Evolutionary conservation across 2,113 vertebrate species (phyloP).

Genomic region (Caretta caretta): DNA sequence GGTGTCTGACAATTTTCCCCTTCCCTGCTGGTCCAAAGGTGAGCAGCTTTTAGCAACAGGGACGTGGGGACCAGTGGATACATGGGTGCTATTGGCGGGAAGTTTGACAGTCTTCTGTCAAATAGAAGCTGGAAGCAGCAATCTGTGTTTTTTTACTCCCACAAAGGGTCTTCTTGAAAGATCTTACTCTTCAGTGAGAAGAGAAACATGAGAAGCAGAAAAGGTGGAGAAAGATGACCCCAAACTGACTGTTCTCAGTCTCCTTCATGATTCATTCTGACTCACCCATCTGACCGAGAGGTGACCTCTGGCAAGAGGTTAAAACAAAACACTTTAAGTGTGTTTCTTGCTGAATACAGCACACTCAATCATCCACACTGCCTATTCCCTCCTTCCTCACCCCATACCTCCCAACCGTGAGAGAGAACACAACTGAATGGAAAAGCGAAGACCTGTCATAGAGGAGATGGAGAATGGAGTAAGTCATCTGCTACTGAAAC

Average conservation of each 20-base stretch:
- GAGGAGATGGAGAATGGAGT: not conserved
- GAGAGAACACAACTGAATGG: not conserved
- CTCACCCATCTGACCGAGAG: conserved; percentile 26
- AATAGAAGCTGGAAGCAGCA: not conserved
- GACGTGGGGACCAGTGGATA: not conserved
- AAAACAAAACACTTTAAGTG: not conserved
- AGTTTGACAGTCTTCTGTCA: conserved; percentile 29
- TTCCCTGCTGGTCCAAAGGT: conserved; percentile 10
- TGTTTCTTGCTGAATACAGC: conserved; percentile 17
- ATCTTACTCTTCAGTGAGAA: conserved; percentile 19
- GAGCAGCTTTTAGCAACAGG: conserved; percentile 6
- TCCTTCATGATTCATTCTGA: conserved; percentile 38
- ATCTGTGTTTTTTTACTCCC: conserved; percentile 35
- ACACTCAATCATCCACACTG: not conserved
- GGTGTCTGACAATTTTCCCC: not conserved
- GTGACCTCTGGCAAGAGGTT: not conserved
- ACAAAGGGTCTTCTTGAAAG: conserved; percentile 35
- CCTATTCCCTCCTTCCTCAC: not conserved
- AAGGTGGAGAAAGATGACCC: conserved; percentile 15
- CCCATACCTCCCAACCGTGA: not conserved
- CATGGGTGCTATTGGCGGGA: not conserved
- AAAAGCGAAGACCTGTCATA: not conserved
- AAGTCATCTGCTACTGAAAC: conserved; percentile 27
- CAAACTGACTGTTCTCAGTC: conserved; percentile 5
- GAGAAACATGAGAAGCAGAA: not conserved